Percentiles rank a stretch among this genome's conserved stretches.
phyloP scores from a whole-genome alignment of 1,140 invertebrate genomes.

The Anadara kagoshimensis region DNA sequence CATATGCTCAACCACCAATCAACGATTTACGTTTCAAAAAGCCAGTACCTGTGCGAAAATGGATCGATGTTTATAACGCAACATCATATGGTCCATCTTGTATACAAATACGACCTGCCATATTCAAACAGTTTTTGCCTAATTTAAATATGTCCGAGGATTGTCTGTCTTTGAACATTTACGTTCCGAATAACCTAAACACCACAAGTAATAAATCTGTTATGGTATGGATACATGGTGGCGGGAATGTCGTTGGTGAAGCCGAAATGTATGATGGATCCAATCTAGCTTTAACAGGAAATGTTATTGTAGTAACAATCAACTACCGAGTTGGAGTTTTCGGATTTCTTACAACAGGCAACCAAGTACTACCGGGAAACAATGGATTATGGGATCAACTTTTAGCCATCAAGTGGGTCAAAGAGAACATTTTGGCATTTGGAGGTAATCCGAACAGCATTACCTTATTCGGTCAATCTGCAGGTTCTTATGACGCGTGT shows the following conservation, averaged over 20 bases:
- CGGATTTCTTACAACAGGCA: constrained; percentile 82
- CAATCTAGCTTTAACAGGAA: constrained; percentile 80
- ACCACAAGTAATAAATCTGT: constrained; percentile 77
- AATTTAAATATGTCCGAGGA: constrained; percentile 67
- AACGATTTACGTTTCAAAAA: constrained; percentile 10
- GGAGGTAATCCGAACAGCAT: constrained; percentile 95
- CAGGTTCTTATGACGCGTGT: constrained; percentile 92
- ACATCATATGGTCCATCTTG: constrained; percentile 11
- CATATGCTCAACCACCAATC: neutral
- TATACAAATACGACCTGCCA: neutral
- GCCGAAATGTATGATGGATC: constrained; percentile 92
- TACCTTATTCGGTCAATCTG: constrained; percentile 96
- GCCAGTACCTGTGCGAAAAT: constrained; percentile 4
- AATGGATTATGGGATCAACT: constrained; percentile 82
- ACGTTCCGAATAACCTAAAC: constrained; percentile 77
- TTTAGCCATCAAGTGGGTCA: constrained; percentile 84
- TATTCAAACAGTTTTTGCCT: constrained; percentile 77
- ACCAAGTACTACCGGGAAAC: constrained; percentile 63
- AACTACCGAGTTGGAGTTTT: constrained; percentile 87
- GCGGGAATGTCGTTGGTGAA: constrained; percentile 92
- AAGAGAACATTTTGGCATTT: constrained; percentile 91
- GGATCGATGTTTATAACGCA: neutral
- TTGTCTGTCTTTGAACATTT: constrained; percentile 95
- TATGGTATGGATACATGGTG: constrained; percentile 96
- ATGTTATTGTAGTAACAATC: constrained; percentile 85